Evolutionary conservation across 2,113 vertebrate species (phyloP).

Genomic region (Alces alces): DNA sequence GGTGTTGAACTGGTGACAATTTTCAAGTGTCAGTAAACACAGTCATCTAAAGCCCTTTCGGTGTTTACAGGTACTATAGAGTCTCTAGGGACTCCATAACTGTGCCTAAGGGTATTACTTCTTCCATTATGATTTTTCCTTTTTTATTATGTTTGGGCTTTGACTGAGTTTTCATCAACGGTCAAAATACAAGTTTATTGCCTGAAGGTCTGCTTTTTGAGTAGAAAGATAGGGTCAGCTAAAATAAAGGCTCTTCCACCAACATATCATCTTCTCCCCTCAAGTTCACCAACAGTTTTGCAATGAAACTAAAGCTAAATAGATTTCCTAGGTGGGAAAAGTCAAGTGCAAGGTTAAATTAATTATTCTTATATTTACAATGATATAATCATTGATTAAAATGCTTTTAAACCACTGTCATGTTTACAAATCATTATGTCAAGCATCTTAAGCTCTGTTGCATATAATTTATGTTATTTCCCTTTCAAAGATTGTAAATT

Average conservation of each 20-base stretch:
- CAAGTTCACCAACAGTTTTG: not conserved
- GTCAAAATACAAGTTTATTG: conserved; percentile 35
- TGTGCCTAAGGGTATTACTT: conserved; percentile 13
- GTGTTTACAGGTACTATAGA: not conserved
- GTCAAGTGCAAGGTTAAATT: too few relatives aligned
- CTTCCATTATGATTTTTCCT: conserved; percentile 34
- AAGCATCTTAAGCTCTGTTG: not conserved
- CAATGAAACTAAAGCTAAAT: not conserved
- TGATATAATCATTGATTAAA: not conserved
- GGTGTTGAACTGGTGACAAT: conserved; percentile 15
- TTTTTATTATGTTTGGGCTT: conserved; percentile 41
- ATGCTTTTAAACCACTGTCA: not conserved
- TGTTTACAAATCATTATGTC: not conserved
- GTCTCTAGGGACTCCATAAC: not conserved
- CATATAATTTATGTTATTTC: not conserved
- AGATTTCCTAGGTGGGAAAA: not conserved
- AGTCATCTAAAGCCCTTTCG: not conserved
- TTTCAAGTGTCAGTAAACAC: conserved; percentile 24
- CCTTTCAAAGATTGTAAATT: not conserved
- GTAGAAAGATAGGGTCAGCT: not conserved
- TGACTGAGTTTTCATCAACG: conserved; percentile 40
- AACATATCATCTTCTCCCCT: not conserved
- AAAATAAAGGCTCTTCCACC: conserved; percentile 37
- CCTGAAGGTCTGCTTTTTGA: not conserved
- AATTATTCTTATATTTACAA: not conserved